Base-by-base conservation (phyloP, 2,113 vertebrate genomes). In the Taurulus bubalis region DNA sequence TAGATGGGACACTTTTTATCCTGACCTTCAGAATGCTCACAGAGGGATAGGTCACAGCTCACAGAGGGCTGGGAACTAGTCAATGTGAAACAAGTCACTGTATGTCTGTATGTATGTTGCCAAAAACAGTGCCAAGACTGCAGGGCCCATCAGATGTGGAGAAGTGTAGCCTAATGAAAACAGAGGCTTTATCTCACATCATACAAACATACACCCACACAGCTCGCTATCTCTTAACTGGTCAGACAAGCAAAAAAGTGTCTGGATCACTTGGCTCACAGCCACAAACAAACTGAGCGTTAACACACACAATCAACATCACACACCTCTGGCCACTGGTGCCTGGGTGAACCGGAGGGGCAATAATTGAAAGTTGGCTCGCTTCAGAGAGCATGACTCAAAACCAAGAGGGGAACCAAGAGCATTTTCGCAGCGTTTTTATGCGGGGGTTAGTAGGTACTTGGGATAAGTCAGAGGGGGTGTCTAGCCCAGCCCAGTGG, bases 341-440 rank as follows among this genome's bases (percentile, higher is more conserved):
- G 91, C 92, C 90, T 91, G 88, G 87, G 88, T 89, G 88, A 92
- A 92, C 87, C 70, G 58, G 86, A 89, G 91, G 89, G 85, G 80
- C 91, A 82, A 92, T 95, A 95, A 96, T 96, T 96, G 95, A 94
- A 96, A 95, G 93, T 91, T 91, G 95, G 92, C 85, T 93, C 87
- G 94, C 95, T 95, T 91, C 92, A 91, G 82, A 92, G 90, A 95
- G 95, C 95, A 86, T 95, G 94, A 95, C 94, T 89, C 92, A 90
- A 90, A 92, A 88, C 84, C 89, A 85, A 86, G 78, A 91, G 91
- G 83, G 93, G 90, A 91, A 92, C 90, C 85, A 71, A 80, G 84
- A 84, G 84, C 84, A 78, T 84, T 91, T 89, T 81, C 55, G 30
- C 85, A 68, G 85, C 74, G 80, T 89, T 90, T 89, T 84, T 86